A percentile compares a stretch with the other conserved stretches of the same genome.
phyloP scores from a whole-genome alignment of 2,113 vertebrate species.

The Sinocyclocheilus anshuiensis region DNA sequence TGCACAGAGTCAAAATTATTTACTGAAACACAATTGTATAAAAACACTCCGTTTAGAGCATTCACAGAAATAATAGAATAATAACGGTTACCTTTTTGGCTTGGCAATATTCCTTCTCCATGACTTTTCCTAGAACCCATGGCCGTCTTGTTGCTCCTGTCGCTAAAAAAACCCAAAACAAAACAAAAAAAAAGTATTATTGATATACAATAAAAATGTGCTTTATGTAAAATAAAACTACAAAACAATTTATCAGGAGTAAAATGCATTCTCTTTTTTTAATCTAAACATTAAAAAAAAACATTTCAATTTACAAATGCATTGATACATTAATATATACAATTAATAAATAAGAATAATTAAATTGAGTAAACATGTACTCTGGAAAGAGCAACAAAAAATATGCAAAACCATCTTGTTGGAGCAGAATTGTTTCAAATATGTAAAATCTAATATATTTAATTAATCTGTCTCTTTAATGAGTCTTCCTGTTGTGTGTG shows the following conservation, averaged over 20 bases:
- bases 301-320: not conserved
- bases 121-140: constrained; percentile 98
- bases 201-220: constrained; percentile 27
- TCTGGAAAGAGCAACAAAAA: not conserved
- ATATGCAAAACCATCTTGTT: not conserved
- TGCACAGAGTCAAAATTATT: not conserved
- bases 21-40: not conserved
- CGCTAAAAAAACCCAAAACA: constrained; percentile 76
- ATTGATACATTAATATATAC: not conserved
- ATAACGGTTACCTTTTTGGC: constrained; percentile 91
- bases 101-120: constrained; percentile 99
- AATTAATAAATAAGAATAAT: not conserved
- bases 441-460: not conserved
- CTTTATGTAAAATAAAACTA: not conserved
- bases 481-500: not conserved
- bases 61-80: not conserved
- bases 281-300: not conserved
- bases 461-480: not conserved
- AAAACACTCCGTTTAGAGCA: not conserved
- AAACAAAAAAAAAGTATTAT: not conserved
- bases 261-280: too few species aligned
- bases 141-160: constrained; percentile 92
- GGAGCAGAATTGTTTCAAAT: not conserved
- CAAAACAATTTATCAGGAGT: not conserved
- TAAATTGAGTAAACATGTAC: not conserved